These are phyloP conservation scores for Proisotoma minuta DNA, from an alignment of 2,888 invertebrate species.

Conservation along the genomic window DNA sequence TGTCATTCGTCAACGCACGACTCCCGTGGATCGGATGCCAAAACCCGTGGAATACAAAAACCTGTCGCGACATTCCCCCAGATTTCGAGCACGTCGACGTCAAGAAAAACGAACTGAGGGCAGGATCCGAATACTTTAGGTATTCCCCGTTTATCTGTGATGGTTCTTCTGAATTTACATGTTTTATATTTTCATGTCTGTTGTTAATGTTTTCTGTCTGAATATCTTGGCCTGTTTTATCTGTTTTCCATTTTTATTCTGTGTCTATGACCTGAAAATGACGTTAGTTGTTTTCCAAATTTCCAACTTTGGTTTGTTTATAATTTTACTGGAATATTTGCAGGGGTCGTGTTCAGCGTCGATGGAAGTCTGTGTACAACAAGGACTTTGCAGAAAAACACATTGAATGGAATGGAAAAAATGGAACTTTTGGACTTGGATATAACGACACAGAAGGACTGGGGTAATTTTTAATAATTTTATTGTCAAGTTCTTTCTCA, in stretches of 20 bases:
- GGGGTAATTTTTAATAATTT: background rate
- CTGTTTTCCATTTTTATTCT: too few species aligned
- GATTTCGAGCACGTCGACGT: conserved; percentile 2
- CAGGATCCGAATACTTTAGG: conserved; percentile 3
- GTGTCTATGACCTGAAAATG: too few species aligned
- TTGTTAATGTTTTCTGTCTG: too few species aligned
- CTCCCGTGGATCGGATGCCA: background rate
- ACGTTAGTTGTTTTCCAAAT: too few species aligned
- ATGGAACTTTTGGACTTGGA: background rate
- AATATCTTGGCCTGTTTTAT: too few species aligned
- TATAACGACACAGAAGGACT: background rate
- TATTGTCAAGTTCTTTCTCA: too few species aligned
- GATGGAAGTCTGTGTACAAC: background rate
- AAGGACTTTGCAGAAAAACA: background rate
- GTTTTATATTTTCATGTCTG: background rate
- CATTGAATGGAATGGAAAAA: background rate
- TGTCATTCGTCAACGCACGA: background rate
- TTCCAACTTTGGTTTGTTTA: too few species aligned
- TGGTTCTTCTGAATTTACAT: too few species aligned
- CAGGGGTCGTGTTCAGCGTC: conserved; percentile 6
- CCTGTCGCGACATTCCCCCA: conserved; percentile 3
- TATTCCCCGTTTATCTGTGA: background rate
- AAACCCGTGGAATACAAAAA: background rate
- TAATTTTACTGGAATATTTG: background rate
- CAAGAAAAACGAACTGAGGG: background rate